phyloP scores from a whole-genome alignment of 2,113 vertebrate genomes.

The Zootoca vivipara region DNA sequence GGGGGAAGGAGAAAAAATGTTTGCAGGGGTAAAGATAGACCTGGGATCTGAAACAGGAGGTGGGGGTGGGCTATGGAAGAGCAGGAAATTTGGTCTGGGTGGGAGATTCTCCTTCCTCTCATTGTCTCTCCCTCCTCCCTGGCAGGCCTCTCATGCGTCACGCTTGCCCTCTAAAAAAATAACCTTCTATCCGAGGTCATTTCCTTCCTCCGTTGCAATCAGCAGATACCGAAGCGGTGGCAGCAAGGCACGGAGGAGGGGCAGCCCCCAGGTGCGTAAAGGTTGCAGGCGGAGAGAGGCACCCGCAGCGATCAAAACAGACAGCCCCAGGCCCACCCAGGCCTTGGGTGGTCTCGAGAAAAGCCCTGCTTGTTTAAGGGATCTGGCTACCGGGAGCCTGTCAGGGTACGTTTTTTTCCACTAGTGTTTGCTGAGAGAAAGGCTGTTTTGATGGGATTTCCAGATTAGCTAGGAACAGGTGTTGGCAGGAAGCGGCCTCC shows the following conservation, averaged over 20 bases:
- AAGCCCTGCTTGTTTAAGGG: background rate
- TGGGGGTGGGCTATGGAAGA: background rate
- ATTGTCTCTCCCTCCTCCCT: background rate
- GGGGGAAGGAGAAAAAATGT: background rate
- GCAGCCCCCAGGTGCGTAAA: background rate
- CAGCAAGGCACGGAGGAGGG: too few species aligned
- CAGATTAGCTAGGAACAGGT: background rate
- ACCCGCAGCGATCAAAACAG: background rate
- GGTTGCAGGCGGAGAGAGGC: background rate
- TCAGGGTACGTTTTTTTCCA: background rate
- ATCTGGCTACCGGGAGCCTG: background rate
- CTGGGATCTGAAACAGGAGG: background rate
- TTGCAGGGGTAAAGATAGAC: rapidly evolving
- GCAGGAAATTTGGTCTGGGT: background rate
- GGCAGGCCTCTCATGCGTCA: background rate
- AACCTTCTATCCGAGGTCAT: background rate
- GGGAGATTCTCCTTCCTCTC: slow-evolving; percentile 18
- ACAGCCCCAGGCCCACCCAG: background rate
- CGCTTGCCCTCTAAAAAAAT: background rate
- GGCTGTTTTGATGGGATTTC: background rate
- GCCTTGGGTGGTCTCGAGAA: background rate
- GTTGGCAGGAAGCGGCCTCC: too few species aligned
- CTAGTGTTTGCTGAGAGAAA: background rate
- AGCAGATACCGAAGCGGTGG: background rate
- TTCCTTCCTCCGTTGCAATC: slow-evolving; percentile 22